phyloP scores from a whole-genome alignment of 2,888 invertebrate genomes.

The Nipponacmea schrenckii region DNA sequence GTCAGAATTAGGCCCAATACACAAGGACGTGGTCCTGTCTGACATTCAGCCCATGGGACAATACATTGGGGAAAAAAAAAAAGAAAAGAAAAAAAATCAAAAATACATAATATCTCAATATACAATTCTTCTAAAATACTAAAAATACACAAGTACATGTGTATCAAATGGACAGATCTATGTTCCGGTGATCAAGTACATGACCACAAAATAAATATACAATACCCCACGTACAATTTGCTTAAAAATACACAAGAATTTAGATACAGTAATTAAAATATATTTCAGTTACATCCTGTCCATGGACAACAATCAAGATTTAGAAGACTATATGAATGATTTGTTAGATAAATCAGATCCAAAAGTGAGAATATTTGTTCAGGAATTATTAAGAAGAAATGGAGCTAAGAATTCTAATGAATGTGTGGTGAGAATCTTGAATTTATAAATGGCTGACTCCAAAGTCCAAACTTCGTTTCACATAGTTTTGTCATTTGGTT shows the following conservation, averaged over 20 bases:
- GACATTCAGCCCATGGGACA: too few species aligned
- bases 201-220: too few species aligned
- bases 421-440: background rate
- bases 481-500: background rate
- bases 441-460: background rate
- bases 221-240: too few species aligned
- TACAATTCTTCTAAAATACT: too few species aligned
- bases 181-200: too few species aligned
- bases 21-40: too few species aligned
- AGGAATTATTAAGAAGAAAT: conserved; percentile 70
- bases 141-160: too few species aligned
- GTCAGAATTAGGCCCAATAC: too few species aligned
- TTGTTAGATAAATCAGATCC: conserved; percentile 78
- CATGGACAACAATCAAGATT: conserved; percentile 78
- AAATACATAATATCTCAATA: too few species aligned
- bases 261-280: background rate
- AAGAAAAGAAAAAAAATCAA: background rate
- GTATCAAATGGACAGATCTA: too few species aligned
- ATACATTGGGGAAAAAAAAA: too few species aligned
- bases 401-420: conserved; percentile 25
- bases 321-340: conserved; percentile 82
- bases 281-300: conserved; percentile 77
- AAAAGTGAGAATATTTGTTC: conserved; percentile 74
- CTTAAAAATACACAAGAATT: background rate
- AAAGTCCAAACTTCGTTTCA: background rate